These are phyloP conservation scores for Peromyscus aztecus DNA, from an alignment of 2,797 vertebrate species.

Conservation along the genomic window DNA sequence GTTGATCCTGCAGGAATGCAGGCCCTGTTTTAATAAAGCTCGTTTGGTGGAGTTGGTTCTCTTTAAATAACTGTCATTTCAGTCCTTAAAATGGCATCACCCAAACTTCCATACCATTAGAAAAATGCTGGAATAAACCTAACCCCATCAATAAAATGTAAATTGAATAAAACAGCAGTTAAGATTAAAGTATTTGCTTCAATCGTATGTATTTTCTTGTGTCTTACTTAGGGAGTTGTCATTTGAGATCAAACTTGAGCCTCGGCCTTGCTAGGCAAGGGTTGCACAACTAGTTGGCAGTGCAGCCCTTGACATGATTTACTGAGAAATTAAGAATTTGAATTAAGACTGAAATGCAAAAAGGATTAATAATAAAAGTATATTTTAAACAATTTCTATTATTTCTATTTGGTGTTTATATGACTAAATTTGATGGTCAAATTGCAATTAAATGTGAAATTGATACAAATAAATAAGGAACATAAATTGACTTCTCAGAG, in stretches of 20 bases:
- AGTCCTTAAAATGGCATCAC: neutral
- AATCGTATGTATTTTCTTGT: neutral
- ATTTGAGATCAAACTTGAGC: neutral
- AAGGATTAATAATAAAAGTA: neutral
- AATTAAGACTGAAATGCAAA: conserved; percentile 29
- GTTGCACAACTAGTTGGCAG: neutral
- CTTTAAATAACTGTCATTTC: neutral
- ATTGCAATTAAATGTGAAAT: conserved; percentile 13
- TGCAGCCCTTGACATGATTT: neutral
- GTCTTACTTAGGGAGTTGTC: neutral
- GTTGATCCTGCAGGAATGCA: neutral
- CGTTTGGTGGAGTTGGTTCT: neutral
- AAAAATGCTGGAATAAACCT: conserved; percentile 44
- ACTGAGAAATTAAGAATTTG: conserved; percentile 40
- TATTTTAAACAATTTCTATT: neutral
- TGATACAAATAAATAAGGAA: neutral
- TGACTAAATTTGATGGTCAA: conserved; percentile 6
- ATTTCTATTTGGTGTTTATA: neutral
- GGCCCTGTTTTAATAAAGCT: neutral
- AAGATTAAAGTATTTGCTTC: conserved; percentile 35
- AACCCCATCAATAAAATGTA: conserved; percentile 34
- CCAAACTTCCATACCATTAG: neutral
- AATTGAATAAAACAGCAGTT: conserved; percentile 34
- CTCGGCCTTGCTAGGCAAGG: neutral
- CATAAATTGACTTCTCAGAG: neutral